These are phyloP conservation scores for Chymomyza costata DNA, from an alignment of 1,140 invertebrate species.

Conservation along the genomic window DNA sequence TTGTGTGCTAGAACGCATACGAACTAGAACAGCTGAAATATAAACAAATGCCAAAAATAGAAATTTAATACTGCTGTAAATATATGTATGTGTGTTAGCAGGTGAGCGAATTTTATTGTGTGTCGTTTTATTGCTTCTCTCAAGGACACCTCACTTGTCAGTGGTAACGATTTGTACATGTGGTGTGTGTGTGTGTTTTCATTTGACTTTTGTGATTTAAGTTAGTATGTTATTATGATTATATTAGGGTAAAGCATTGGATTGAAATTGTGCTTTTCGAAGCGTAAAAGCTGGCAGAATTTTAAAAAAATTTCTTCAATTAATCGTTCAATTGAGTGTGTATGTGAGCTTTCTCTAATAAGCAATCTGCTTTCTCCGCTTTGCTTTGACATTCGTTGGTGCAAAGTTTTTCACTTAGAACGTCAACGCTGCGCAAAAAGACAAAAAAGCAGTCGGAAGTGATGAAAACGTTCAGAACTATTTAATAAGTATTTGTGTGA, in stretches of 20 bases:
- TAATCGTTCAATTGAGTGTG: neutral
- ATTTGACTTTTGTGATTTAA: too few species aligned
- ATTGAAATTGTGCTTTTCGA: constrained; percentile 17
- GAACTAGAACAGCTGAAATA: constrained; percentile 18
- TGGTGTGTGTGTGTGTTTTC: constrained; percentile 10
- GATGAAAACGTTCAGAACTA: too few species aligned
- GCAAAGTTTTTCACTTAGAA: too few species aligned
- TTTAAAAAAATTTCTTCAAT: too few species aligned
- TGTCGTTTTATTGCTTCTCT: constrained; percentile 12
- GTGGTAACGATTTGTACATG: constrained; percentile 10
- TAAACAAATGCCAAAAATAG: constrained; percentile 67
- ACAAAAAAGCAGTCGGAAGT: too few species aligned
- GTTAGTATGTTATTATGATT: too few species aligned
- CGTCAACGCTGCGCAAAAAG: too few species aligned
- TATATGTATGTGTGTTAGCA: constrained; percentile 19
- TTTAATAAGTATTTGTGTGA: too few species aligned
- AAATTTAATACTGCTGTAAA: constrained; percentile 18
- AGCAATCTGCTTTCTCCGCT: too few species aligned
- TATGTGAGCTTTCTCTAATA: too few species aligned
- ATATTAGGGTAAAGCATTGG: constrained; percentile 26
- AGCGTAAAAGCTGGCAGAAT: too few species aligned
- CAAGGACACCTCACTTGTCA: constrained; percentile 44
- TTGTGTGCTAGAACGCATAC: constrained; percentile 3
- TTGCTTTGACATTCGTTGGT: too few species aligned
- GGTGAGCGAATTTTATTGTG: constrained; percentile 56